Conservation (phyloP, 2,113 vertebrate genomes). For the Aix galericulata region DNA sequence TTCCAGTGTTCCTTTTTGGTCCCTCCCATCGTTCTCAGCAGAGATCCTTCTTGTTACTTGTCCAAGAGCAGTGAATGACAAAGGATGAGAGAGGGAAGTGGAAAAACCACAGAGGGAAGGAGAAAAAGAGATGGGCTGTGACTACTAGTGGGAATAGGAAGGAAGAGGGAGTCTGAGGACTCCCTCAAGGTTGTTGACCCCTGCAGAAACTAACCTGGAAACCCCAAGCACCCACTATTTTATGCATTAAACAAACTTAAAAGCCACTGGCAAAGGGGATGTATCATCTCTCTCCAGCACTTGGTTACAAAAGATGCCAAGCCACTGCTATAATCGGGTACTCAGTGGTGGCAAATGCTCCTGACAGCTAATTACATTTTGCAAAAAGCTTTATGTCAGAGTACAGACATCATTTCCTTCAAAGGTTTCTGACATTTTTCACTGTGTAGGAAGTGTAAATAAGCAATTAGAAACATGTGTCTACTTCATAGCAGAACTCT, state of each 20-base stretch:
- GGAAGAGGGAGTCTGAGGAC: background rate
- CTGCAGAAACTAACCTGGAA: background rate
- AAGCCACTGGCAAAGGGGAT: background rate
- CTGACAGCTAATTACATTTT: constrained; percentile 43
- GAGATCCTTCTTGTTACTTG: background rate
- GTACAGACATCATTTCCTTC: constrained; percentile 9
- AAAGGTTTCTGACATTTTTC: constrained; percentile 21
- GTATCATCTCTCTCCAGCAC: background rate
- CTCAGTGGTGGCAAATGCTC: background rate
- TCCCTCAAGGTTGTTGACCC: background rate
- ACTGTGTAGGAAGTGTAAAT: background rate
- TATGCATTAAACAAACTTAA: background rate
- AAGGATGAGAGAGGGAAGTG: background rate
- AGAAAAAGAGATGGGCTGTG: background rate
- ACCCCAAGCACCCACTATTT: background rate
- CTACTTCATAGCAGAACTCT: background rate
- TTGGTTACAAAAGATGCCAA: background rate
- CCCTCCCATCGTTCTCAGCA: background rate
- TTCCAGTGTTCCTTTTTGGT: background rate
- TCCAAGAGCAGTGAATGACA: background rate
- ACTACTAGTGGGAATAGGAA: background rate
- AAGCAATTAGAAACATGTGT: background rate
- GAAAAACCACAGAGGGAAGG: background rate
- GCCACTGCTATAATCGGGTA: background rate
- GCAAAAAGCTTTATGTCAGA: constrained; percentile 24